These are phyloP conservation scores for Eutrigla gurnardus DNA, from an alignment of 2,797 vertebrate species.

Conservation along the genomic window DNA sequence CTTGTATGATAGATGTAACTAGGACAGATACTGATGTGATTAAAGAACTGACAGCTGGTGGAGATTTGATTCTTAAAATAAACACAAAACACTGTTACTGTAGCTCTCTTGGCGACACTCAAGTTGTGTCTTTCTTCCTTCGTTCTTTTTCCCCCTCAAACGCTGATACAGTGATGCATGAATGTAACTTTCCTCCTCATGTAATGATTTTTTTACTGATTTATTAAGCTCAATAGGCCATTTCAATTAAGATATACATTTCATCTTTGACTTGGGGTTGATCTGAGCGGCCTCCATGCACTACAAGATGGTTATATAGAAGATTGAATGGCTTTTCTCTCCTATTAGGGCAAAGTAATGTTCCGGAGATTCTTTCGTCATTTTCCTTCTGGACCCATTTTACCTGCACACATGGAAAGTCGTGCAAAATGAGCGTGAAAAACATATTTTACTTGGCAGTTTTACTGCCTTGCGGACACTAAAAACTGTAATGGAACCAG, in stretches of 20 bases:
- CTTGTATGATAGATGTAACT: conserved; percentile 47
- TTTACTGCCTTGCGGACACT: neutral
- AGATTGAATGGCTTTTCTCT: neutral
- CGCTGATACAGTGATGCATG: neutral
- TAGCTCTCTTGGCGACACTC: neutral
- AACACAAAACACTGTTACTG: neutral
- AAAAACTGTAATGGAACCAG: neutral
- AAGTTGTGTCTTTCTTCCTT: neutral
- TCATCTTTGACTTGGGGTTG: conserved; percentile 28
- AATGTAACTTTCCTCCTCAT: neutral
- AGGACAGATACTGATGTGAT: conserved; percentile 35
- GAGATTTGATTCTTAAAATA: conserved; percentile 7
- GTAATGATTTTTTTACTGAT: conserved; percentile 11
- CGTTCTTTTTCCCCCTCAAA: neutral
- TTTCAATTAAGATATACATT: conserved; percentile 37
- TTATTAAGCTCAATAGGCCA: neutral
- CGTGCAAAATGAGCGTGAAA: neutral
- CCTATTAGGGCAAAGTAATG: neutral
- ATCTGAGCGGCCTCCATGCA: neutral
- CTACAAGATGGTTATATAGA: no score
- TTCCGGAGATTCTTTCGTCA: conserved; percentile 11
- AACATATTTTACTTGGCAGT: neutral
- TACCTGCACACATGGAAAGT: neutral
- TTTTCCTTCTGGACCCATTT: conserved; percentile 19
- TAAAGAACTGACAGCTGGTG: conserved; percentile 51